Evolutionary conservation across 2,113 vertebrate species (phyloP).

Genomic region (Pelecanus crispus): DNA sequence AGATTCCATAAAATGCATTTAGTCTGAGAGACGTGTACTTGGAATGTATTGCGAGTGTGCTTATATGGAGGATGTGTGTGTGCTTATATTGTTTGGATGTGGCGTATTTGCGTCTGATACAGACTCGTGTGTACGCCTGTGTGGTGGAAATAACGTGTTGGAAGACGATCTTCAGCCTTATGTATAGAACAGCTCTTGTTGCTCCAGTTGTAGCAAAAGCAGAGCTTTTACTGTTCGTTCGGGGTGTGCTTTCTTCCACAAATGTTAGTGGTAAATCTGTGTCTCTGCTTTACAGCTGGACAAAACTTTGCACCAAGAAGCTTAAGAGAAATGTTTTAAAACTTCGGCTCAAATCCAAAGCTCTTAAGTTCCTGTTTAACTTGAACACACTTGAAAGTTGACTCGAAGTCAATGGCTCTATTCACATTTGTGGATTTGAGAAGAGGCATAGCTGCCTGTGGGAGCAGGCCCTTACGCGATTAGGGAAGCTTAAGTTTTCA

Average conservation of each 20-base stretch:
- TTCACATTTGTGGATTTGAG: background rate
- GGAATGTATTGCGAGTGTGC: background rate
- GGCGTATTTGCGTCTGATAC: background rate
- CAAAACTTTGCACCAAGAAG: background rate
- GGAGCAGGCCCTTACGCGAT: background rate
- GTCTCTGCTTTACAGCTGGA: background rate
- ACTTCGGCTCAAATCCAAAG: background rate
- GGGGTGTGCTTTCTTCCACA: background rate
- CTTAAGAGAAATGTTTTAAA: background rate
- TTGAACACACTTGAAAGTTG: background rate
- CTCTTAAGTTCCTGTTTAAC: background rate
- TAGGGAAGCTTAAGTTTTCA: background rate
- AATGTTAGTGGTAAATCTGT: background rate
- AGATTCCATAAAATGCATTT: background rate
- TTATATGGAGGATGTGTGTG: background rate
- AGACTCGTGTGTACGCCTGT: fast-evolving
- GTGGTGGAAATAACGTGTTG: background rate
- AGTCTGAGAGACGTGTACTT: background rate
- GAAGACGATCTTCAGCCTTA: background rate
- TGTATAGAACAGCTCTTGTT: background rate
- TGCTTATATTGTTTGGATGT: background rate
- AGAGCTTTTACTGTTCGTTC: background rate
- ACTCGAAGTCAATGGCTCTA: background rate
- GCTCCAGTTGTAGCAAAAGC: background rate
- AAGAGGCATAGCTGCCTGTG: background rate